A percentile compares a stretch with the other conserved stretches of the same genome.
phyloP scores from a whole-genome alignment of 1,140 invertebrate species.

The Ceratina australensis region DNA sequence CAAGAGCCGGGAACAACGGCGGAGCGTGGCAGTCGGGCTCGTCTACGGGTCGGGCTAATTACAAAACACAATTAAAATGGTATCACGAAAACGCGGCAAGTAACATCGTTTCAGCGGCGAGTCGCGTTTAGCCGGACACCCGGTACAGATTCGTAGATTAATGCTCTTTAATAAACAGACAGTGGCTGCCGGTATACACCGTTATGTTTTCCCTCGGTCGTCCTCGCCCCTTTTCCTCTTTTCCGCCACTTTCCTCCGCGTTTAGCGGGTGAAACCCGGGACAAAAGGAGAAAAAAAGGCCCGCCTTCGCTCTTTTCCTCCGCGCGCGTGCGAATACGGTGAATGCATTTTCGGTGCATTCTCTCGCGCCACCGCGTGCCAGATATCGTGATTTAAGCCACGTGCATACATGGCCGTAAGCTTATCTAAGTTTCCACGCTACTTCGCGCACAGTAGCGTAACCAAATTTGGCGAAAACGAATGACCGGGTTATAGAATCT shows the following conservation, averaged over 20 bases:
- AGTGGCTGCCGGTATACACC: background rate
- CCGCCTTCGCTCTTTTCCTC: constrained; percentile 13
- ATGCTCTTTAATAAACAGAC: constrained; percentile 64
- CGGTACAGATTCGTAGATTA: constrained; percentile 63
- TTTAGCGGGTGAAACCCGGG: constrained; percentile 1
- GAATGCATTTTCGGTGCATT: constrained; percentile 37
- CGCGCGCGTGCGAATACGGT: background rate
- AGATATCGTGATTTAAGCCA: constrained; percentile 24
- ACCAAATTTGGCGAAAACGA: constrained; percentile 7
- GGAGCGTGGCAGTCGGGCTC: background rate
- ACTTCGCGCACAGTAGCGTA: constrained; percentile 9
- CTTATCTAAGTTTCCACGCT: constrained; percentile 27
- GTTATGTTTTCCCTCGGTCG: background rate
- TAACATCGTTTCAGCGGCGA: constrained; percentile 53
- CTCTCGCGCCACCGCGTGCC: background rate
- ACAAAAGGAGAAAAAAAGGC: constrained; percentile 1
- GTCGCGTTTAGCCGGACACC: constrained; percentile 53
- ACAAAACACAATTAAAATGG: constrained; percentile 64
- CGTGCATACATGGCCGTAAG: background rate
- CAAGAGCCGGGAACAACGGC: constrained; percentile 34
- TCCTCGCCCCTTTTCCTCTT: background rate
- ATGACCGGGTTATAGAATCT: background rate
- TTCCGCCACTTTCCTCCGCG: background rate
- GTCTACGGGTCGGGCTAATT: constrained; percentile 55
- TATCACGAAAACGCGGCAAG: constrained; percentile 58